Percentiles rank a stretch among this genome's conserved stretches.
phyloP scores from a whole-genome alignment of 2,797 vertebrate genomes.

The Lagocephalus sceleratus region DNA sequence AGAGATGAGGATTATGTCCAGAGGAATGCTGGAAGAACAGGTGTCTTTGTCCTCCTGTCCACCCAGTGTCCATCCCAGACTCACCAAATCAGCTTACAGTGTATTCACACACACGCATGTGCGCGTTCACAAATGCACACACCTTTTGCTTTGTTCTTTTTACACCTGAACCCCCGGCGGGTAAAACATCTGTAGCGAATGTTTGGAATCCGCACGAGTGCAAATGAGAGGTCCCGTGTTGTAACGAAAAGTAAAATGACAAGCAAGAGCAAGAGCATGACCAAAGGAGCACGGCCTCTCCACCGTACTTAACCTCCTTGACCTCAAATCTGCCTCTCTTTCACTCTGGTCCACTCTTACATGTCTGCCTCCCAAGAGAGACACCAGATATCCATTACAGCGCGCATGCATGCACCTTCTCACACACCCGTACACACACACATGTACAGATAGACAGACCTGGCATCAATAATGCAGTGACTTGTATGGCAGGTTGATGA shows the following conservation, averaged over 20 bases:
- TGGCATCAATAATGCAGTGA: conserved; percentile 78
- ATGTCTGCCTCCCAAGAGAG: conserved; percentile 56
- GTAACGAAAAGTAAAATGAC: conserved; percentile 16
- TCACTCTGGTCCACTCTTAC: conserved; percentile 47
- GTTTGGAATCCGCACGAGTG: conserved; percentile 27
- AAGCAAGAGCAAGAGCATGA: conserved; percentile 24
- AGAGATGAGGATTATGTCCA: conserved; percentile 56
- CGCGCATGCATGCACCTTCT: conserved; percentile 42
- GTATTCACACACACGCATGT: background rate
- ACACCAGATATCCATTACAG: conserved; percentile 81
- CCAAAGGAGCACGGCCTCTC: conserved; percentile 60
- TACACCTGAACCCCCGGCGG: conserved; percentile 23
- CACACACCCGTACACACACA: conserved; percentile 30
- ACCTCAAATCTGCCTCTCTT: conserved; percentile 68
- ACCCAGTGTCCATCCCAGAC: conserved; percentile 40
- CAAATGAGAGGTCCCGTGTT: conserved; percentile 24
- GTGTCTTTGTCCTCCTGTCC: conserved; percentile 68
- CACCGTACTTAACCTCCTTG: conserved; percentile 77
- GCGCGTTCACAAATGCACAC: conserved; percentile 6
- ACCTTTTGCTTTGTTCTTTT: conserved; percentile 35
- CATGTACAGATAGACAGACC: conserved; percentile 32
- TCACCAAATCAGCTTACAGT: conserved; percentile 47
- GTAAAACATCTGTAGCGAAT: conserved; percentile 35
- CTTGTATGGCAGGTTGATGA: conserved; percentile 60
- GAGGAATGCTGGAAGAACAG: conserved; percentile 72